Percentiles rank a stretch among this genome's conserved stretches.
These are phyloP conservation scores for Struthidea cinerea DNA, from an alignment of 2,113 vertebrate species.

Conservation along the genomic window DNA sequence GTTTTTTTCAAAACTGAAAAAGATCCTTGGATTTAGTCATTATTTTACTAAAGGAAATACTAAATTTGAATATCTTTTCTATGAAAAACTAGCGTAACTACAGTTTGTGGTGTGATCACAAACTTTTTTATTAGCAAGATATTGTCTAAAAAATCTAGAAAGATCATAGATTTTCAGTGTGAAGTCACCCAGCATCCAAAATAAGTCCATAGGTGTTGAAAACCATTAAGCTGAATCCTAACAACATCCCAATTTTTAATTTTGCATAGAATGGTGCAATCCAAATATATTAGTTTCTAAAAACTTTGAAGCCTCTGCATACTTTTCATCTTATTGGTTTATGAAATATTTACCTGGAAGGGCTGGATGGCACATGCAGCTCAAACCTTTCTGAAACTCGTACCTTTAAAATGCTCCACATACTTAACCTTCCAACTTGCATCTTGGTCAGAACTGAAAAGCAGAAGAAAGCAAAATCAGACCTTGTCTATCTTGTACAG, in stretches of 20 bases:
- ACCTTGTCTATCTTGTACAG: not conserved
- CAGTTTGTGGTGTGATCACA: not conserved
- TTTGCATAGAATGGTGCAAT: not conserved
- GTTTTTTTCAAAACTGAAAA: not conserved
- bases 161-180: not conserved
- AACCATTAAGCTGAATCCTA: not conserved
- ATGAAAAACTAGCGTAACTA: not conserved
- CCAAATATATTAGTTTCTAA: not conserved
- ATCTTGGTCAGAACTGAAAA: not conserved
- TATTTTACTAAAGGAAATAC: not conserved
- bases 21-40: not conserved
- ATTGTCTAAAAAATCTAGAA: not conserved
- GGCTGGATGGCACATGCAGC: fast-evolving
- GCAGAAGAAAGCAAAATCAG: not conserved
- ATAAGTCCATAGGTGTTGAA: not conserved
- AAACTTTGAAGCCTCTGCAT: not conserved
- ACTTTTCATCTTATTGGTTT: not conserved
- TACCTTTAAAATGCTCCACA: not conserved
- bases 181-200: not conserved
- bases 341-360: not conserved
- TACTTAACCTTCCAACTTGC: not conserved
- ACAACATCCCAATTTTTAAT: not conserved
- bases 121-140: not conserved
- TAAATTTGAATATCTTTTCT: not conserved
- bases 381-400: not conserved